Conservation (phyloP, 2,888 invertebrate species). For the Chalcis sispes region DNA sequence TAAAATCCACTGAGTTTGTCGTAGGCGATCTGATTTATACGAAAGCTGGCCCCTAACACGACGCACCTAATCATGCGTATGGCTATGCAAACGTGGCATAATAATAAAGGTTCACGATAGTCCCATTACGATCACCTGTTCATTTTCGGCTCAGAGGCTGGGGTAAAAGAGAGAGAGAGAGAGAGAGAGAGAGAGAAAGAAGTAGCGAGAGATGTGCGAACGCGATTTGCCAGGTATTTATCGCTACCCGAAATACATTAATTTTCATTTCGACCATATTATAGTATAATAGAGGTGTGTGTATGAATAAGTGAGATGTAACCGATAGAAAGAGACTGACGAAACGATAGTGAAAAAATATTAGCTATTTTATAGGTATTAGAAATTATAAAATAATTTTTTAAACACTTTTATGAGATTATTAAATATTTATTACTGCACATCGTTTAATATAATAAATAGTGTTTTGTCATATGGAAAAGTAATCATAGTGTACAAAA, state of each 20-base stretch:
- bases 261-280: conserved; percentile 76
- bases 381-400: conserved; percentile 24
- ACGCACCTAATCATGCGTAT: conserved; percentile 45
- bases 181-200: conserved; percentile 47
- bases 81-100: conserved; percentile 60
- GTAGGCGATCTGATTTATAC: conserved; percentile 38
- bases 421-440: too few relatives aligned
- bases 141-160: conserved; percentile 62
- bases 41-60: conserved; percentile 28
- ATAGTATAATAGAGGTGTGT: not conserved
- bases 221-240: conserved; percentile 73
- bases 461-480: too few relatives aligned
- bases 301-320: not conserved
- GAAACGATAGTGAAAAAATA: too few relatives aligned
- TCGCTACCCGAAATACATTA: conserved; percentile 76
- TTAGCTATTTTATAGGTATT: not conserved
- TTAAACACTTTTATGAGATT: too few relatives aligned
- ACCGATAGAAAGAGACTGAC: too few relatives aligned
- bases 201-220: conserved; percentile 63
- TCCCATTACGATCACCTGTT: conserved; percentile 71
- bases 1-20: conserved; percentile 36
- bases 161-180: conserved; percentile 36
- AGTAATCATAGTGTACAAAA: too few relatives aligned
- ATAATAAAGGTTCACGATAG: conserved; percentile 67
- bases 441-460: too few relatives aligned